A percentile compares a stretch with the other conserved stretches of the same genome.
Conservation (phyloP, 2,888 invertebrate genomes). For the Adelognathus sp. region DNA sequence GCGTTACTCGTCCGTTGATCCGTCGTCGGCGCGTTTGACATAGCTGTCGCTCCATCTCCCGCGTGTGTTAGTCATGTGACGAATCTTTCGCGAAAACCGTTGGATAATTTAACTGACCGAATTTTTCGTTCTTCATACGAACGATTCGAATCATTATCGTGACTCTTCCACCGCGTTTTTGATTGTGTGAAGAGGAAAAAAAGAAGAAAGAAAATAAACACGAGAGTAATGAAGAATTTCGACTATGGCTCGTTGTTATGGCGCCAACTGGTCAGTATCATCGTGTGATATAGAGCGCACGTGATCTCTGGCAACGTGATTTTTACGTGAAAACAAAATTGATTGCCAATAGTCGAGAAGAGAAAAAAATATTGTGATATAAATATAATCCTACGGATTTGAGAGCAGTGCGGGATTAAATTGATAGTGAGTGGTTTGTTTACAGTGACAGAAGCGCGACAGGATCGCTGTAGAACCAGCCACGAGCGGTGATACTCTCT, state of each 20-base stretch:
- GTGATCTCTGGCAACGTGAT: not conserved
- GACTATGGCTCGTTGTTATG: not conserved
- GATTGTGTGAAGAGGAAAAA: not conserved
- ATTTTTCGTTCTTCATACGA: not conserved
- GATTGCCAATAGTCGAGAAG: not conserved
- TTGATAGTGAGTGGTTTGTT: not conserved
- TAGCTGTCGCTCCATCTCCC: too few relatives aligned
- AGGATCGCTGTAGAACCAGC: not conserved
- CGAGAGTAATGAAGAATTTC: not conserved
- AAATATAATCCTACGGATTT: not conserved
- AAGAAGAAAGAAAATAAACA: not conserved
- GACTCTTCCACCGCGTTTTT: not conserved
- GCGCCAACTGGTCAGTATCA: not conserved
- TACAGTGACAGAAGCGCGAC: not conserved
- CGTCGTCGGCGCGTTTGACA: not conserved
- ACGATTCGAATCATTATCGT: not conserved
- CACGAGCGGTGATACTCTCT: not conserved
- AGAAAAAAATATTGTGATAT: not conserved
- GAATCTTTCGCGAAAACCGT: not conserved
- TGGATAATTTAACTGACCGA: not conserved
- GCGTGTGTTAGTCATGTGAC: slow-evolving; percentile 29
- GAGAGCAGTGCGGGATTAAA: not conserved
- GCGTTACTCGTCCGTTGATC: slow-evolving; percentile 24
- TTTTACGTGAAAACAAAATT: not conserved
- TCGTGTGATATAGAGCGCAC: not conserved